phyloP scores from a whole-genome alignment of 2,797 vertebrate genomes.

The Micrastur ruficollis region DNA sequence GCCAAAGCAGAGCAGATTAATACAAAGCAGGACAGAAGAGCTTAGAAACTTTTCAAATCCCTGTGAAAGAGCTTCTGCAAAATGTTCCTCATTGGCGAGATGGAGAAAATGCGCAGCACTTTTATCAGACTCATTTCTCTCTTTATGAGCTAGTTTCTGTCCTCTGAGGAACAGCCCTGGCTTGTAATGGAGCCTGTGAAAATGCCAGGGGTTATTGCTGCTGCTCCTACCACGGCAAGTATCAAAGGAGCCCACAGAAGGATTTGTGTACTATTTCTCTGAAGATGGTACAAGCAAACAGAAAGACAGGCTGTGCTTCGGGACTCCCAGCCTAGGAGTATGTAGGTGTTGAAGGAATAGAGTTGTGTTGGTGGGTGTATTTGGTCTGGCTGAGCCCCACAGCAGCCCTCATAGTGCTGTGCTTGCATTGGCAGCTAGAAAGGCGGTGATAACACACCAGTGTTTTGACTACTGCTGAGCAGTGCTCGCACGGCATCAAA shows the following conservation, averaged over 20 bases:
- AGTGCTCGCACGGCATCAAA: no score
- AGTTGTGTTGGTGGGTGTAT: no score
- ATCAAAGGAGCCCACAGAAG: not conserved
- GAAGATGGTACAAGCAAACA: not conserved
- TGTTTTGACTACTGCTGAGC: no score
- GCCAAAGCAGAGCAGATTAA: not conserved
- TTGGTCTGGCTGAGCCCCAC: no score
- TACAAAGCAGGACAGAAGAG: not conserved
- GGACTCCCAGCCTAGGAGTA: not conserved
- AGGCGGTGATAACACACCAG: no score
- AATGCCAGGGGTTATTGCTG: not conserved
- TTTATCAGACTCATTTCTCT: not conserved
- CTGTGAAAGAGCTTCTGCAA: not conserved
- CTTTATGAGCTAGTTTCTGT: not conserved
- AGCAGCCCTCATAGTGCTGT: no score
- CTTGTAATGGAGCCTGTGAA: not conserved
- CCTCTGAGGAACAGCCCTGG: not conserved
- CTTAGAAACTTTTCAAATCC: not conserved
- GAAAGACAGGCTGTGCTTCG: not conserved
- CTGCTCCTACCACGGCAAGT: not conserved
- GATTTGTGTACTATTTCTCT: not conserved
- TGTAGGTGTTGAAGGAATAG: not conserved
- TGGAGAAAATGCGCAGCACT: not conserved
- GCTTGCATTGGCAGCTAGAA: no score
- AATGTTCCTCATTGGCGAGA: not conserved